Conservation (phyloP, 2,113 vertebrate genomes). For the Pseudolaguvia tuberculata region DNA sequence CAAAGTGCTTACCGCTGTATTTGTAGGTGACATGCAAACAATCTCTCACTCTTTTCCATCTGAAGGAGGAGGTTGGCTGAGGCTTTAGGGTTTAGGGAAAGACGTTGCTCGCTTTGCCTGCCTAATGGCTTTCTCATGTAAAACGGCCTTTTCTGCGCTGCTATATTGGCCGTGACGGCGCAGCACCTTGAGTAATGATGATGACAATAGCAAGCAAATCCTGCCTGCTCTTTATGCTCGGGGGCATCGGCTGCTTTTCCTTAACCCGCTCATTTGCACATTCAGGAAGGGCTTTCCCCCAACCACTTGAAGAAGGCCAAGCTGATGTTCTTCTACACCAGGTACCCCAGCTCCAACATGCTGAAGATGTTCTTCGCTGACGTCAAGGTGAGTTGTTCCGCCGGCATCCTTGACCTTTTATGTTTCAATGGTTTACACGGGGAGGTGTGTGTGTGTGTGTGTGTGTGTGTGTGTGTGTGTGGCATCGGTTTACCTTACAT, state of each 20-base stretch:
- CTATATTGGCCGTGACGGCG: conserved; percentile 69
- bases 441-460: neutral
- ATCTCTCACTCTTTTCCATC: conserved; percentile 59
- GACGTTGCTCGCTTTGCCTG: conserved; percentile 70
- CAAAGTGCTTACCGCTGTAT: conserved; percentile 68
- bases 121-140: conserved; percentile 72
- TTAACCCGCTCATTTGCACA: conserved; percentile 64
- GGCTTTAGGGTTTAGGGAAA: conserved; percentile 57
- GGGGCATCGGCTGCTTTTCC: conserved; percentile 37
- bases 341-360: conserved; percentile 98
- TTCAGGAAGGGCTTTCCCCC: conserved; percentile 95
- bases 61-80: conserved; percentile 57
- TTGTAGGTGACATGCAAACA: conserved; percentile 74
- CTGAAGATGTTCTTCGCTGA: conserved; percentile 99
- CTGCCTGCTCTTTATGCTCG: conserved; percentile 9
- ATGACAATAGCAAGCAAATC: conserved; percentile 71
- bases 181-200: conserved; percentile 62
- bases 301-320: conserved; percentile 99
- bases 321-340: conserved; percentile 99
- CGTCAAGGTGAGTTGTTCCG: conserved; percentile 84
- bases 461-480: neutral
- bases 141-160: conserved; percentile 59
- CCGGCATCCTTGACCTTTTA: neutral
- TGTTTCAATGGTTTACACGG: neutral
- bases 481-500: conserved; percentile 32